These are phyloP conservation scores for Cerceris ruficornis DNA, from an alignment of 2,888 invertebrate genomes.

Conservation along the genomic window DNA sequence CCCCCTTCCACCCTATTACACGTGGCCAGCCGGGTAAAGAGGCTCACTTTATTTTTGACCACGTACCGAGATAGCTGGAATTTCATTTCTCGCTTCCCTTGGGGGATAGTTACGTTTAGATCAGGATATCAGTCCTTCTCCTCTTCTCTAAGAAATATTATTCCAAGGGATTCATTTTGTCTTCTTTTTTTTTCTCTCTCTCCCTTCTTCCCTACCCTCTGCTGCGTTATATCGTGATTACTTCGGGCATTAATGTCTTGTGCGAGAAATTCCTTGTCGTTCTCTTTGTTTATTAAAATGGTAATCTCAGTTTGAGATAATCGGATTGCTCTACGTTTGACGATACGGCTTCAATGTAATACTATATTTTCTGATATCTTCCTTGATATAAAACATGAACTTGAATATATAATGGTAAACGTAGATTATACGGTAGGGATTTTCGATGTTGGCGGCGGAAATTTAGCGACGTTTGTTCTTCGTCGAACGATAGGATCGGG, in stretches of 20 bases:
- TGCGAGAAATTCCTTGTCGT: not conserved
- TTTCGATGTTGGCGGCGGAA: too few relatives aligned
- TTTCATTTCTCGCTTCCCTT: constrained; percentile 66
- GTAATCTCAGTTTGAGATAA: not conserved
- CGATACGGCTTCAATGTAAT: too few relatives aligned
- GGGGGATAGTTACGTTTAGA: constrained; percentile 67
- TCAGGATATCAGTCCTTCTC: constrained; percentile 56
- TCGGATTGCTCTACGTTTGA: too few relatives aligned
- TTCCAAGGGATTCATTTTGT: constrained; percentile 57
- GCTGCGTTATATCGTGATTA: not conserved
- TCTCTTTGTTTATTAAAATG: constrained; percentile 3
- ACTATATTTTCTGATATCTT: too few relatives aligned
- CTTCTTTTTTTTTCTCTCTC: not conserved
- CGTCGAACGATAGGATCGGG: too few relatives aligned
- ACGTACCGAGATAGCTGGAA: constrained; percentile 68
- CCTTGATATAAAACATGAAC: too few relatives aligned
- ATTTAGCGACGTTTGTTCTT: too few relatives aligned
- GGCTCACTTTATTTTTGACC: constrained; percentile 69
- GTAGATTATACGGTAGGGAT: too few relatives aligned
- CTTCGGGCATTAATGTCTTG: not conserved
- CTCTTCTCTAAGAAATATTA: constrained; percentile 57
- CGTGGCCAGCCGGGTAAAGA: constrained; percentile 60
- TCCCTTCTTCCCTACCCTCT: constrained; percentile 18
- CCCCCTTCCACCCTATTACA: constrained; percentile 59
- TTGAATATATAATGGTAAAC: too few relatives aligned